phyloP scores from a whole-genome alignment of 2,797 vertebrate genomes.

The Dallia pectoralis region DNA sequence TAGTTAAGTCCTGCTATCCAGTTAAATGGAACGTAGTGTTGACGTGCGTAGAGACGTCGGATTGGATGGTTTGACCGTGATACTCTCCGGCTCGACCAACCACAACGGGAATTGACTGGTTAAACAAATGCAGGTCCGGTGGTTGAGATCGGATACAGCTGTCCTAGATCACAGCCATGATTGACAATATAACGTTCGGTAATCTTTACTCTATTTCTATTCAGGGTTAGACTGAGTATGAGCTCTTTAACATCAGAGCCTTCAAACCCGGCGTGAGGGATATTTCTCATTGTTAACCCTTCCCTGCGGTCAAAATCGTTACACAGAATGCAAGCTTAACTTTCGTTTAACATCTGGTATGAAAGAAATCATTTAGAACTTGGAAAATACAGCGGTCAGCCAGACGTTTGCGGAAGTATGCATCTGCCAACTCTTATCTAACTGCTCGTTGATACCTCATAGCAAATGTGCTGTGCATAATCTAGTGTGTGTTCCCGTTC shows the following conservation, averaged over 20 bases:
- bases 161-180: conserved; percentile 45
- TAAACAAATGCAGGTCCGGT: conserved; percentile 39
- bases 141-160: conserved; percentile 45
- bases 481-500: background rate
- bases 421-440: background rate
- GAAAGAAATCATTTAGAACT: background rate
- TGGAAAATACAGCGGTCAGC: background rate
- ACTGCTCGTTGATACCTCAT: background rate
- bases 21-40: conserved; percentile 29
- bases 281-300: background rate
- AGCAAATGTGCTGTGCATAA: background rate
- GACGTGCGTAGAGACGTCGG: conserved; percentile 48
- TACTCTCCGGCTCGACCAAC: conserved; percentile 32
- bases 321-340: background rate
- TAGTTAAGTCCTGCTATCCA: conserved; percentile 3
- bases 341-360: background rate
- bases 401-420: background rate
- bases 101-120: conserved; percentile 46
- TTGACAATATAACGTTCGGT: conserved; percentile 29
- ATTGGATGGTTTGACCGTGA: conserved; percentile 49
- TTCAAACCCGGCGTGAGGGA: background rate
- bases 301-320: background rate
- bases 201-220: conserved; percentile 26
- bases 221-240: background rate
- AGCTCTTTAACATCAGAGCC: background rate